A percentile compares a stretch with the other conserved stretches of the same genome.
Conservation (phyloP, 2,888 invertebrate species). For the Lasius fuliginosus region DNA sequence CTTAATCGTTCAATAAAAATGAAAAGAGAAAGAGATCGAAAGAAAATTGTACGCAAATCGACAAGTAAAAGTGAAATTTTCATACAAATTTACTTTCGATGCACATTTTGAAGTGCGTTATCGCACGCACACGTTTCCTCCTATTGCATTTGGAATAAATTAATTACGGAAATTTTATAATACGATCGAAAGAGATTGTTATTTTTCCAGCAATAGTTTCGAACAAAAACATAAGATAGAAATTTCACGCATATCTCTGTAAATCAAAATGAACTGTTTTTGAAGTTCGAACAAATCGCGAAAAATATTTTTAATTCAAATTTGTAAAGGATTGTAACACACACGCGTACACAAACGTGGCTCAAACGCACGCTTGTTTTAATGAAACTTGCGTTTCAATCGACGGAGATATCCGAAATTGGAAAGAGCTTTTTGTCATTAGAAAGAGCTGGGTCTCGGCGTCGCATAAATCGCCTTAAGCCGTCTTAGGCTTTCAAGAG, state of each 20-base stretch:
- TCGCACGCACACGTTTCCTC: conserved; percentile 26
- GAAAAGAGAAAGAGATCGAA: not conserved
- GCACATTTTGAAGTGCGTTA: not conserved
- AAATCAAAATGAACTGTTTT: not conserved
- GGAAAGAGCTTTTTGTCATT: conserved; percentile 17
- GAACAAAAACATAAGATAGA: not conserved
- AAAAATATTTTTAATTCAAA: not conserved
- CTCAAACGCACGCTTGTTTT: not conserved
- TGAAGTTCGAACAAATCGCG: not conserved
- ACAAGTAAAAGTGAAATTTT: conserved; percentile 39
- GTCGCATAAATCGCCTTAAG: conserved; percentile 48
- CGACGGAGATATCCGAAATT: conserved; percentile 16
- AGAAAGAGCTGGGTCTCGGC: not conserved
- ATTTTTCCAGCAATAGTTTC: conserved; percentile 1
- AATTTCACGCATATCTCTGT: not conserved
- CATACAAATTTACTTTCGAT: conserved; percentile 15
- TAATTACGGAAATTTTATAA: not conserved
- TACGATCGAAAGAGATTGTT: not conserved
- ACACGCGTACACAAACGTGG: not conserved
- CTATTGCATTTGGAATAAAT: conserved; percentile 20
- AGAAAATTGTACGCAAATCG: not conserved
- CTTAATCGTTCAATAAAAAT: conserved; percentile 31
- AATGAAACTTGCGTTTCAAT: not conserved
- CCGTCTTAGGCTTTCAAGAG: conserved; percentile 31
- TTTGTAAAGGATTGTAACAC: not conserved